These are phyloP conservation scores for Xylocopa sonorina DNA, from an alignment of 1,140 invertebrate genomes.

Conservation along the genomic window DNA sequence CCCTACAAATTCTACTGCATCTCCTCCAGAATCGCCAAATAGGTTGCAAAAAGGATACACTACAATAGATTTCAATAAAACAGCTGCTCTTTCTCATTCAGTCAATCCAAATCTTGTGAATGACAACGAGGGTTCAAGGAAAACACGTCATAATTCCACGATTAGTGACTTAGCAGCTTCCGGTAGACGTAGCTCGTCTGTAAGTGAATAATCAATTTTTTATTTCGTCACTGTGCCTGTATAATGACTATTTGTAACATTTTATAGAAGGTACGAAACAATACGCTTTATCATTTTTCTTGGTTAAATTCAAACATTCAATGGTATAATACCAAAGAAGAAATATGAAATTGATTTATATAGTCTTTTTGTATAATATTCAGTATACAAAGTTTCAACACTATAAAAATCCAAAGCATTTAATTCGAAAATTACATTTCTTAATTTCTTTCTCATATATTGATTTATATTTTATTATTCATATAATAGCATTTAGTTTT, in stretches of 20 bases:
- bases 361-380: constrained; percentile 19
- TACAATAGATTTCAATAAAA: constrained; percentile 96
- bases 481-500: constrained; percentile 31
- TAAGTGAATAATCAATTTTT: constrained; percentile 82
- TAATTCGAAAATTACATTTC: not conserved
- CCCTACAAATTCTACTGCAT: constrained; percentile 56
- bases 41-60: constrained; percentile 90
- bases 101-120: constrained; percentile 82
- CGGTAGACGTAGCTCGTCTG: constrained; percentile 82
- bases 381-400: not conserved
- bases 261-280: constrained; percentile 32
- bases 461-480: constrained; percentile 44
- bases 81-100: constrained; percentile 90
- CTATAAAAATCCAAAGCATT: not conserved
- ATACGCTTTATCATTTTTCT: constrained; percentile 37
- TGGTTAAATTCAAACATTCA: constrained; percentile 37
- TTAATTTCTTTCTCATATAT: constrained; percentile 27
- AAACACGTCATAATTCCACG: constrained; percentile 86
- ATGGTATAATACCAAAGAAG: constrained; percentile 25
- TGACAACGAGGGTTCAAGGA: constrained; percentile 84
- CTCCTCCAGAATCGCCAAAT: constrained; percentile 83
- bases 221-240: constrained; percentile 41
- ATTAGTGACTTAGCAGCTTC: constrained; percentile 82
- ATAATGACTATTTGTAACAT: constrained; percentile 32
- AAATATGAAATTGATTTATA: constrained; percentile 25